phyloP scores from a whole-genome alignment of 2,113 vertebrate species.

The Holacanthus passer region DNA sequence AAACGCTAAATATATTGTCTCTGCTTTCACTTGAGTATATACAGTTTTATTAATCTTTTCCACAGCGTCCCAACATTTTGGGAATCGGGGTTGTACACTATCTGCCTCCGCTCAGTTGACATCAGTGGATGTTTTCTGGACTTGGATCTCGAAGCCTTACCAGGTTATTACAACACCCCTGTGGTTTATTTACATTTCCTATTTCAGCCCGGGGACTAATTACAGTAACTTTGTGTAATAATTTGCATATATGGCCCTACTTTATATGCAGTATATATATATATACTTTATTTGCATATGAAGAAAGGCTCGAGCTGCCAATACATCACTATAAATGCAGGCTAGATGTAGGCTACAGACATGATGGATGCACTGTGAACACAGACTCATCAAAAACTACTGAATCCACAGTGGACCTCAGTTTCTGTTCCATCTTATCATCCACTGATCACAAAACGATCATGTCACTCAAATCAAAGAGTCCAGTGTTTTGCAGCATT shows the following conservation, averaged over 20 bases:
- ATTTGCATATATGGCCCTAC: slow-evolving; percentile 6
- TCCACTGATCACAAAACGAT: slow-evolving; percentile 37
- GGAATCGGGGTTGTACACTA: too few species aligned
- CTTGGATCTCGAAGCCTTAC: background rate
- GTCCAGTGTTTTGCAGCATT: slow-evolving; percentile 43
- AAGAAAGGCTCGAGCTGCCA: background rate
- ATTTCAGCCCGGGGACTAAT: slow-evolving; percentile 21
- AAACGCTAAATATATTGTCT: too few species aligned
- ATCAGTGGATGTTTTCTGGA: background rate
- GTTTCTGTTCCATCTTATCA: slow-evolving; percentile 17
- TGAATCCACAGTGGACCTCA: background rate
- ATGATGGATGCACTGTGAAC: background rate
- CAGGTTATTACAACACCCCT: background rate
- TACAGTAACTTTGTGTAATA: background rate
- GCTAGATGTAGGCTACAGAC: background rate
- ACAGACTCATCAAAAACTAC: slow-evolving; percentile 26
- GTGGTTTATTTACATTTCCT: slow-evolving; percentile 15
- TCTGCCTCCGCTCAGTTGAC: background rate
- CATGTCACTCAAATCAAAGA: slow-evolving; percentile 54
- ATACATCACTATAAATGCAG: background rate
- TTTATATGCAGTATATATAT: background rate
- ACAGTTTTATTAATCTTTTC: too few species aligned
- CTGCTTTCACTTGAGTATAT: too few species aligned
- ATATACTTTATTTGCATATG: background rate
- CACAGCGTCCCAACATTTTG: too few species aligned